phyloP scores from a whole-genome alignment of 2,888 invertebrate genomes.

The Trypoxylon attenuatum region DNA sequence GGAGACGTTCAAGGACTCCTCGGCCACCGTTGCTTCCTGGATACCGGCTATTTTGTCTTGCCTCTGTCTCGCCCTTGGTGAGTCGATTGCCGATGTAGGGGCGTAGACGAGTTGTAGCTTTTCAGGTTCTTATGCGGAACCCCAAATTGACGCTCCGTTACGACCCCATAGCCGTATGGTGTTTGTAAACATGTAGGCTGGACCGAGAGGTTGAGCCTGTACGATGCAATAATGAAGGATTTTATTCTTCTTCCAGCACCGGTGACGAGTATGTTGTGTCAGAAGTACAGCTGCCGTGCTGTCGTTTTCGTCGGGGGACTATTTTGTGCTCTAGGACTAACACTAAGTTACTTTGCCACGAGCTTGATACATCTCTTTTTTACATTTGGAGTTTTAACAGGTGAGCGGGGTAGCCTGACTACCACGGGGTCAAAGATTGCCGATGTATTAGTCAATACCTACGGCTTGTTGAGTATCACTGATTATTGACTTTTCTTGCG shows the following conservation, averaged over 20 bases:
- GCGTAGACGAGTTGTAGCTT: too few relatives aligned
- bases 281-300: slow-evolving; percentile 79
- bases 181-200: background rate
- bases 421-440: background rate
- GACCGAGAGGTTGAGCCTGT: background rate
- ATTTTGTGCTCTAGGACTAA: slow-evolving; percentile 83
- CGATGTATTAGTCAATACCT: background rate
- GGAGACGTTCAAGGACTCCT: slow-evolving; percentile 85
- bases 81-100: slow-evolving; percentile 67
- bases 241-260: slow-evolving; percentile 77
- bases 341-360: slow-evolving; percentile 82
- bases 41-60: slow-evolving; percentile 87
- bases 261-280: slow-evolving; percentile 84
- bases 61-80: slow-evolving; percentile 83
- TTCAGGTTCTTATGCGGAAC: too few relatives aligned
- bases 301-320: slow-evolving; percentile 85
- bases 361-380: slow-evolving; percentile 82
- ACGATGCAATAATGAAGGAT: background rate
- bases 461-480: background rate
- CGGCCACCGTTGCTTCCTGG: slow-evolving; percentile 86
- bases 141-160: too few relatives aligned
- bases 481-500: slow-evolving; percentile 2
- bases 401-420: slow-evolving; percentile 71
- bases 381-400: slow-evolving; percentile 84
- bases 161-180: background rate